These are phyloP conservation scores for Cololabis saira DNA, from an alignment of 2,113 vertebrate genomes.

Conservation along the genomic window DNA sequence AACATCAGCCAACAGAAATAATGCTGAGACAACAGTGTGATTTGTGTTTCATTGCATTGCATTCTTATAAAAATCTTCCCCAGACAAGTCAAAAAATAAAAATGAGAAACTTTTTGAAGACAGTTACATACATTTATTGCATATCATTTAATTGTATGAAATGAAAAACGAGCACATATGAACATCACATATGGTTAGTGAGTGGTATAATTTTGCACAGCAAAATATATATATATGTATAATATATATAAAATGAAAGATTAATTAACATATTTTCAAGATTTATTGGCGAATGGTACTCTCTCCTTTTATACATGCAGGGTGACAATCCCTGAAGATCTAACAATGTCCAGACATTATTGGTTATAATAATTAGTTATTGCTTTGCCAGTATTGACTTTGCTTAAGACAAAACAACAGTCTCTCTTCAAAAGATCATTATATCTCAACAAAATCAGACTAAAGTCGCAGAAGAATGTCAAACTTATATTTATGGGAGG, in stretches of 20 bases:
- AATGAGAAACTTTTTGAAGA: constrained; percentile 76
- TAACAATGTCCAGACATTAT: constrained; percentile 93
- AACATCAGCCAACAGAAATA: background rate
- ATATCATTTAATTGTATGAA: constrained; percentile 88
- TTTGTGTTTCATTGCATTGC: constrained; percentile 16
- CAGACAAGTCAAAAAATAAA: constrained; percentile 65
- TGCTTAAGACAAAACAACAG: constrained; percentile 86
- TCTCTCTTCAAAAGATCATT: constrained; percentile 85
- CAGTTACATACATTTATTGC: constrained; percentile 84
- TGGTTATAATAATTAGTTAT: constrained; percentile 88
- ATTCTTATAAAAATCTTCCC: constrained; percentile 34
- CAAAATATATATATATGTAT: constrained; percentile 88
- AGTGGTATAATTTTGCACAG: constrained; percentile 99
- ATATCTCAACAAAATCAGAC: constrained; percentile 91
- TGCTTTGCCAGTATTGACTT: constrained; percentile 95
- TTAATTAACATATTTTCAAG: constrained; percentile 93
- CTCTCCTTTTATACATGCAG: constrained; percentile 92
- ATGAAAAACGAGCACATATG: constrained; percentile 94
- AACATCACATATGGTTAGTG: constrained; percentile 99
- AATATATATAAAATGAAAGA: constrained; percentile 82
- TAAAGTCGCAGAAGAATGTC: constrained; percentile 85
- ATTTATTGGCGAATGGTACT: constrained; percentile 91
- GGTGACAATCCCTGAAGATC: constrained; percentile 95
- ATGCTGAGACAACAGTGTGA: constrained; percentile 8
- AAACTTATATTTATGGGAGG: constrained; percentile 86